A percentile compares a stretch with the other conserved stretches of the same genome.
These are phyloP conservation scores for Hippocampus comes DNA, from an alignment of 2,113 vertebrate species.

Conservation along the genomic window DNA sequence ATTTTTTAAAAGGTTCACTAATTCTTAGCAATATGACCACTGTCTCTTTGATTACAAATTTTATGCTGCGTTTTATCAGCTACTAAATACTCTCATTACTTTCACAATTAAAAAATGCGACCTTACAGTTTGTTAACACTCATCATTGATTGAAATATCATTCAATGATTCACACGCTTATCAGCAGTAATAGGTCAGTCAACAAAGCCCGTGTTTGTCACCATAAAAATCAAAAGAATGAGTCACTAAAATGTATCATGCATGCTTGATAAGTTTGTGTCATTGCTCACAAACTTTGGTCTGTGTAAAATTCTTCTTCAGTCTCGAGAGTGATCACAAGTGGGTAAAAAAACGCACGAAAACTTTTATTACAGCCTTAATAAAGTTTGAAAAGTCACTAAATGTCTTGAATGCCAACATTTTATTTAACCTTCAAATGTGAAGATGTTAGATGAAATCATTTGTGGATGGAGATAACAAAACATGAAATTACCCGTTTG, in stretches of 20 bases:
- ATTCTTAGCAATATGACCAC: conserved; percentile 37
- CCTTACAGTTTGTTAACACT: conserved; percentile 41
- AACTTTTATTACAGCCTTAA: background rate
- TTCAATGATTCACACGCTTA: conserved; percentile 3
- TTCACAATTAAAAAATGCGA: conserved; percentile 29
- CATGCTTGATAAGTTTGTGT: background rate
- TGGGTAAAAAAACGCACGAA: background rate
- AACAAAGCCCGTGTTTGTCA: conserved; percentile 1
- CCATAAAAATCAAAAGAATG: background rate
- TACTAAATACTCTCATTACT: conserved; percentile 44
- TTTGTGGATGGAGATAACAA: background rate
- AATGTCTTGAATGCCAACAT: background rate
- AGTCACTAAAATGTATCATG: background rate
- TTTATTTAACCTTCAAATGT: background rate
- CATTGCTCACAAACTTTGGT: background rate
- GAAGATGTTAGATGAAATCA: background rate
- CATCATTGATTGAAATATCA: background rate
- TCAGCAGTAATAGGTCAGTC: conserved; percentile 8
- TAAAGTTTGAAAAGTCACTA: background rate
- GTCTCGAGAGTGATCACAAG: background rate
- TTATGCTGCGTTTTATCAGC: conserved; percentile 32
- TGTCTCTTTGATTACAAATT: conserved; percentile 42
- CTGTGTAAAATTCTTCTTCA: background rate
- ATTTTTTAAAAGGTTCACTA: conserved; percentile 14
- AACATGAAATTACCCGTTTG: background rate